These are phyloP conservation scores for Microplitis manilae DNA, from an alignment of 2,888 invertebrate species.

Conservation along the genomic window DNA sequence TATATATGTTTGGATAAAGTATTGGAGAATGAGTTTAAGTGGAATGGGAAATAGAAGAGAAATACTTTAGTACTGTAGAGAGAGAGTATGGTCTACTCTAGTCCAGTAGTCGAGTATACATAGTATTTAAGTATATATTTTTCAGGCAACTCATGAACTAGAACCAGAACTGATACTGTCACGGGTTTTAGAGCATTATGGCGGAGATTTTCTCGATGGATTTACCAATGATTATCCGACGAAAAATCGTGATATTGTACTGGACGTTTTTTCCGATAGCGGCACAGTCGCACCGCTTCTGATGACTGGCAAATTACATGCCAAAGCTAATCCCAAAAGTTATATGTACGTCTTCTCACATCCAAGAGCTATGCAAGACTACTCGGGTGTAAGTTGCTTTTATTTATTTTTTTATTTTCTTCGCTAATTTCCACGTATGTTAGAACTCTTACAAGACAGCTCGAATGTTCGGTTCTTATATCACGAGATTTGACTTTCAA, in stretches of 20 bases:
- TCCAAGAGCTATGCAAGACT: conserved; percentile 84
- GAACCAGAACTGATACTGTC: conserved; percentile 64
- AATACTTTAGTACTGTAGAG: not conserved
- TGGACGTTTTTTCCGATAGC: conserved; percentile 92
- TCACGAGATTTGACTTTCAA: too few species aligned
- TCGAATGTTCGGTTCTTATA: too few species aligned
- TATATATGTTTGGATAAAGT: not conserved
- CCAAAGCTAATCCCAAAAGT: conserved; percentile 82
- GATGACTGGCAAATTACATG: conserved; percentile 83
- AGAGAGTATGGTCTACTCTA: too few species aligned
- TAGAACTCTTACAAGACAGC: too few species aligned
- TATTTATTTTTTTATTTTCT: not conserved
- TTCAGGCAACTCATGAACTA: conserved; percentile 67
- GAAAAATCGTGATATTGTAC: conserved; percentile 83
- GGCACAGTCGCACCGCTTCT: conserved; percentile 87
- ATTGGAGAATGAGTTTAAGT: not conserved
- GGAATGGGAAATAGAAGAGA: conserved; percentile 2
- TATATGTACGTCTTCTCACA: conserved; percentile 93
- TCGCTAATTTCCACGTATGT: too few species aligned
- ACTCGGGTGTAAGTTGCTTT: conserved; percentile 79
- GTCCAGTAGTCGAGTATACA: not conserved
- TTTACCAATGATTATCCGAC: conserved; percentile 75
- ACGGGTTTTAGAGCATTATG: conserved; percentile 66
- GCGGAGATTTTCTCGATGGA: conserved; percentile 72
- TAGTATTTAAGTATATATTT: conserved; percentile 1